Conservation (phyloP, 2,888 invertebrate genomes). For the Petrolisthes cinctipes region DNA sequence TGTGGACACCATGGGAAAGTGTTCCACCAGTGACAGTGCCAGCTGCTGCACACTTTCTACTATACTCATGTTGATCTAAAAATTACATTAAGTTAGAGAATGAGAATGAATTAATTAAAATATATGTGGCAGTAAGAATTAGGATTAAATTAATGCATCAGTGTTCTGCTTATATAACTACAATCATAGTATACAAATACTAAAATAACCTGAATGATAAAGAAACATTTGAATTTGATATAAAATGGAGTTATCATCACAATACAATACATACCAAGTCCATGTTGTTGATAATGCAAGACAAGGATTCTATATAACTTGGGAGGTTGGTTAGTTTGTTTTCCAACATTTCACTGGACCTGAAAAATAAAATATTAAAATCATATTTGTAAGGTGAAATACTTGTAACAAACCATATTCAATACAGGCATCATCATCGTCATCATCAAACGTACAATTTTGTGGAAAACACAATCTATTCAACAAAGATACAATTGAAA, state of each 20-base stretch:
- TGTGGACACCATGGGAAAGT: constrained; percentile 48
- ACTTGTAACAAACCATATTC: no score
- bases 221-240: background rate
- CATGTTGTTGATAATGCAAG: constrained; percentile 55
- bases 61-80: constrained; percentile 46
- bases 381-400: no score
- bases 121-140: background rate
- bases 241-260: background rate
- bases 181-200: background rate
- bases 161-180: background rate
- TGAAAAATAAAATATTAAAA: constrained; percentile 7
- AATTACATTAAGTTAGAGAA: background rate
- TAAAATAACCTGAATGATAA: background rate
- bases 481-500: no score
- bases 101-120: background rate
- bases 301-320: constrained; percentile 60
- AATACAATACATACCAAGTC: constrained; percentile 36
- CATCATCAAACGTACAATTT: no score
- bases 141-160: background rate
- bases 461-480: no score
- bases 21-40: constrained; percentile 45
- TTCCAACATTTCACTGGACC: constrained; percentile 62
- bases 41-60: constrained; percentile 51
- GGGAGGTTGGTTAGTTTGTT: constrained; percentile 58
- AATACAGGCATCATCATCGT: no score